Conservation (phyloP, 1,140 invertebrate genomes). For the Plodia interpunctella region DNA sequence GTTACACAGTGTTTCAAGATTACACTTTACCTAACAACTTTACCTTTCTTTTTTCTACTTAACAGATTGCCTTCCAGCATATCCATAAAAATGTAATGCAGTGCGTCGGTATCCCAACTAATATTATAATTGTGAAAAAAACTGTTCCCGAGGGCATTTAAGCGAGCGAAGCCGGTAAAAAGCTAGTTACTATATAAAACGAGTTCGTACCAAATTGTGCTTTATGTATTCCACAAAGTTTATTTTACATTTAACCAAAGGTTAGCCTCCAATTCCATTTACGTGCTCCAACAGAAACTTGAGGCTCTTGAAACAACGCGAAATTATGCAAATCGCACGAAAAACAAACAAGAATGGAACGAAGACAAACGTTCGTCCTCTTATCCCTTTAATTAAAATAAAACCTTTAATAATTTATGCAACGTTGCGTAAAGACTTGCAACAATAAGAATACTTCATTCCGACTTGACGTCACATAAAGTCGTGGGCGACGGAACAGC, state of each 20-base stretch:
- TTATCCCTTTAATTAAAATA: slow-evolving; percentile 60
- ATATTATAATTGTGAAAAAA: too few species aligned
- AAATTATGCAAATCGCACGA: slow-evolving; percentile 12
- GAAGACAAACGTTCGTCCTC: slow-evolving; percentile 26
- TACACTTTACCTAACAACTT: slow-evolving; percentile 17
- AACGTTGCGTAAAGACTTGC: slow-evolving; percentile 55
- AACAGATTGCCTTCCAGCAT: background rate
- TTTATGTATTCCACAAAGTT: background rate
- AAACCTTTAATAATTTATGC: slow-evolving; percentile 63
- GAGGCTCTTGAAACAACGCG: slow-evolving; percentile 2
- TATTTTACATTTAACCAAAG: slow-evolving; percentile 2
- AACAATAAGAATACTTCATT: slow-evolving; percentile 71
- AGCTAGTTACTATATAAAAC: too few species aligned
- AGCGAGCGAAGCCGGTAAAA: too few species aligned
- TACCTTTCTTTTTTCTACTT: slow-evolving; percentile 18
- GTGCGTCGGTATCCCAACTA: too few species aligned
- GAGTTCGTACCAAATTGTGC: background rate
- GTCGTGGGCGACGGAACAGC: slow-evolving; percentile 58
- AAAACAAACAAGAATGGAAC: slow-evolving; percentile 14
- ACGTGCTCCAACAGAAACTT: slow-evolving; percentile 5
- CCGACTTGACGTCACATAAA: slow-evolving; percentile 73
- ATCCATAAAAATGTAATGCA: too few species aligned
- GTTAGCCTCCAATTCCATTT: slow-evolving; percentile 2
- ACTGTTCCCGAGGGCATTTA: too few species aligned
- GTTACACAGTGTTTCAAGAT: slow-evolving; percentile 27